A percentile compares a stretch with the other conserved stretches of the same genome.
Evolutionary conservation across 2,113 vertebrate species (phyloP).

Genomic region (Entelurus aequoreus): DNA sequence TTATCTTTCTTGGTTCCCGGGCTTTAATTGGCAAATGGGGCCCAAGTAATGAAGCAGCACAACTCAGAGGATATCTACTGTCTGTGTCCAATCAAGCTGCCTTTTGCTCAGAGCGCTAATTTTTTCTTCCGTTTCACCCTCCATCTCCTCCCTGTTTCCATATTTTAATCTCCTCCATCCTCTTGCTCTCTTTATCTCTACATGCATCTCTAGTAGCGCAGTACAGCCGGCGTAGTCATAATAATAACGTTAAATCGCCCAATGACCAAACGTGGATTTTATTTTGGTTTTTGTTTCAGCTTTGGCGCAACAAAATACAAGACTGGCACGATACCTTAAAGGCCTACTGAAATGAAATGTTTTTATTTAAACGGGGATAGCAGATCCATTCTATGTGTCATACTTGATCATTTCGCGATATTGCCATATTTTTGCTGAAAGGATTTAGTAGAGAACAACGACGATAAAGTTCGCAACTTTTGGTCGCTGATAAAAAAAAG

Average conservation of each 20-base stretch:
- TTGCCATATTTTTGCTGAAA: too few species aligned
- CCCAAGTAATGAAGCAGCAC: slow-evolving; percentile 58
- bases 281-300: too few species aligned
- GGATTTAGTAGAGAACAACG: too few species aligned
- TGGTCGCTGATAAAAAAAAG: too few species aligned
- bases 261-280: too few species aligned
- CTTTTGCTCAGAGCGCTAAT: not conserved
- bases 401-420: too few species aligned
- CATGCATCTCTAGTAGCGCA: not conserved
- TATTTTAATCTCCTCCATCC: not conserved
- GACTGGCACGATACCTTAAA: too few species aligned
- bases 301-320: too few species aligned
- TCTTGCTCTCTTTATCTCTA: not conserved
- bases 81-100: slow-evolving; percentile 19
- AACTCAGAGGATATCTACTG: slow-evolving; percentile 43
- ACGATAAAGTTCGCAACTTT: too few species aligned
- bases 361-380: too few species aligned
- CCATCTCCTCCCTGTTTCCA: slow-evolving; percentile 1
- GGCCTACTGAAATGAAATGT: too few species aligned
- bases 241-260: not conserved
- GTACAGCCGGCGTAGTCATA: not conserved
- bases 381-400: too few species aligned
- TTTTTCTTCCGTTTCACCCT: not conserved
- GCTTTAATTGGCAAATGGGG: slow-evolving; percentile 60
- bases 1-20: slow-evolving; percentile 50